Evolutionary conservation across 2,113 vertebrate genomes (phyloP).

Genomic region (Tragelaphus scriptus): DNA sequence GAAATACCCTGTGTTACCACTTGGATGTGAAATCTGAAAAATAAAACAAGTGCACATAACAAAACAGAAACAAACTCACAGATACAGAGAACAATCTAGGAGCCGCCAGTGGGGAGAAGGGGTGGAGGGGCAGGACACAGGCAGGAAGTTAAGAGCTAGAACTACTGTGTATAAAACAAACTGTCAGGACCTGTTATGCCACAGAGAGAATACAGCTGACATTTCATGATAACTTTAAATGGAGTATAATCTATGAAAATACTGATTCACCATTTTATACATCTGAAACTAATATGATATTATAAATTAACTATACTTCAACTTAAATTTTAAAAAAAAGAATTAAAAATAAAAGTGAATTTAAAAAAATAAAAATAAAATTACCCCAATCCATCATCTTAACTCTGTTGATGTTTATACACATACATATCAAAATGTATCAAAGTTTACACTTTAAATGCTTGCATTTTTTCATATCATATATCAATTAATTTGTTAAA

Average conservation of each 20-base stretch:
- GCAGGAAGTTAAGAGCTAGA: not conserved
- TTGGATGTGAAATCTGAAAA: not conserved
- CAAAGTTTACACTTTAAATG: not conserved
- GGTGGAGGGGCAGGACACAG: not conserved
- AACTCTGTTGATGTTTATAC: not conserved
- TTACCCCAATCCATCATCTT: not conserved
- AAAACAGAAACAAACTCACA: not conserved
- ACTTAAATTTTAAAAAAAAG: not conserved
- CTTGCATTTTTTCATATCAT: not conserved
- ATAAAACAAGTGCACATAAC: not conserved
- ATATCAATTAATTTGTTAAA: not conserved
- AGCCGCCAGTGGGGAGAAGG: not conserved
- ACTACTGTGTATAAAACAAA: not conserved
- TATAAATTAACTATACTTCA: not conserved
- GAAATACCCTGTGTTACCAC: not conserved
- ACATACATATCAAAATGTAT: not conserved
- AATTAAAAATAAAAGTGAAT: not conserved
- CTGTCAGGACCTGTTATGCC: not conserved
- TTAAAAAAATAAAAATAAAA: not conserved
- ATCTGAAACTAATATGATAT: not conserved
- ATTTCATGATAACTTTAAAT: not conserved
- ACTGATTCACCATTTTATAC: not conserved
- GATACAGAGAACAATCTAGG: not conserved
- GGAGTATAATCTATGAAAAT: not conserved
- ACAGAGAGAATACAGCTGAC: too few species aligned